Evolutionary conservation across 2,888 invertebrate genomes (phyloP), one percentile per base, ranked within the genome.

Genomic region (Amorpha juglandis): DNA sequence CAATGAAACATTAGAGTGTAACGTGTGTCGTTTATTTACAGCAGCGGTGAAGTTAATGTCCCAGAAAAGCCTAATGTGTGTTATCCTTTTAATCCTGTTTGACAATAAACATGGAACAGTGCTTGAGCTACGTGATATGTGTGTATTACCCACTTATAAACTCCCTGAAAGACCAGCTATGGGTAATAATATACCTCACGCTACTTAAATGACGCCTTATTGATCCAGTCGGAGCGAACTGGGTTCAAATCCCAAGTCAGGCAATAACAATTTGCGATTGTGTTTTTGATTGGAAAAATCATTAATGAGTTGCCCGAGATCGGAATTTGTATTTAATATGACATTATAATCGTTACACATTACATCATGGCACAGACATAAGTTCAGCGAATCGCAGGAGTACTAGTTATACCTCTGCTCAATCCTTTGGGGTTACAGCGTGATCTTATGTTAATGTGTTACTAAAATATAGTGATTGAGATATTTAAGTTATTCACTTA

Each of bases 11-110:
- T 82, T 83, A 79, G 73, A 78, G 77, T 73, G 79, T 83, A 84
- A 81, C 83, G 84, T 80, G 83, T 83, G 80, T 75, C 80, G 78
- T 84, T 86, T 83, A 83, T 82, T 84, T 81, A 79, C 80, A 78
- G 74, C 78, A 73, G 80, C 76, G 80, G 79, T 76, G 71, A 77
- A 83, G 83, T 86, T 87, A 87, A 89, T 89, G 86, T 86, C 80
- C 79, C 81, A 83, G 83, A 87, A 84, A 82, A 82, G 83, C 83
- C 80, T 84, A 82, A 87, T 86, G 80, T 80, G 79, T 74, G 79
- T 81, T 82, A 85, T 83, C 83, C 84, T 83, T 82, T 83, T 84
- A 86, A 88, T 87, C 87, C 84, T 78, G 77, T 83, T 81, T 80
- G 83, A 84, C 80, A 87, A 87, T 88, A 86, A 87, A 87, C 85